phyloP scores from a whole-genome alignment of 2,888 invertebrate genomes.

The Trachelus stipa region DNA sequence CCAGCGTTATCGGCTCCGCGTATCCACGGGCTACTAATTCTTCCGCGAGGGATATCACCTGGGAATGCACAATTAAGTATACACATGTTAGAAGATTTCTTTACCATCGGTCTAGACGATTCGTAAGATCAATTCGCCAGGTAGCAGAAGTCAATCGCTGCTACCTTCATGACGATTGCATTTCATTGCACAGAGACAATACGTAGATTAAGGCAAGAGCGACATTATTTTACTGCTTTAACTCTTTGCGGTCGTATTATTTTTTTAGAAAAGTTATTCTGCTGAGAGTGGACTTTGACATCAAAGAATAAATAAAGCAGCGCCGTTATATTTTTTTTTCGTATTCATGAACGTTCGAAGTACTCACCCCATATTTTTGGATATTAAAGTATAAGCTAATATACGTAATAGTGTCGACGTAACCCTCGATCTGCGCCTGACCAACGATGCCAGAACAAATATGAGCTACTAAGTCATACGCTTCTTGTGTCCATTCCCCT shows the following conservation, averaged over 20 bases:
- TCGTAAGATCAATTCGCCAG: not conserved
- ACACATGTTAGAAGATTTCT: not conserved
- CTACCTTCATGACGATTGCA: not conserved
- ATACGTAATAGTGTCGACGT: constrained; percentile 82
- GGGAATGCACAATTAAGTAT: constrained; percentile 62
- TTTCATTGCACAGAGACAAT: not conserved
- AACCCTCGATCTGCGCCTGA: constrained; percentile 90
- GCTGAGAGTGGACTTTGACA: too few relatives aligned
- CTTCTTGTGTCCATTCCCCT: constrained; percentile 81
- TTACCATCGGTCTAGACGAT: not conserved
- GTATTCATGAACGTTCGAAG: not conserved
- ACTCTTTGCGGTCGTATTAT: too few relatives aligned
- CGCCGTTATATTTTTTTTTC: not conserved
- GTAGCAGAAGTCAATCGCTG: not conserved
- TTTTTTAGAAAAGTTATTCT: too few relatives aligned
- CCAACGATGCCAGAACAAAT: constrained; percentile 85
- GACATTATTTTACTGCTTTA: not conserved
- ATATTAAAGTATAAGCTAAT: constrained; percentile 85
- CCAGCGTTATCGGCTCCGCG: constrained; percentile 77
- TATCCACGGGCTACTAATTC: constrained; percentile 87
- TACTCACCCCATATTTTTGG: constrained; percentile 78
- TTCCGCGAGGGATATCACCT: constrained; percentile 87
- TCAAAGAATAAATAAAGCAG: not conserved
- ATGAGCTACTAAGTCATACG: constrained; percentile 81
- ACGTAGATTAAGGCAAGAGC: not conserved